Base-by-base conservation (phyloP, 2,797 vertebrate genomes). In the Rhynchotus rufescens region DNA sequence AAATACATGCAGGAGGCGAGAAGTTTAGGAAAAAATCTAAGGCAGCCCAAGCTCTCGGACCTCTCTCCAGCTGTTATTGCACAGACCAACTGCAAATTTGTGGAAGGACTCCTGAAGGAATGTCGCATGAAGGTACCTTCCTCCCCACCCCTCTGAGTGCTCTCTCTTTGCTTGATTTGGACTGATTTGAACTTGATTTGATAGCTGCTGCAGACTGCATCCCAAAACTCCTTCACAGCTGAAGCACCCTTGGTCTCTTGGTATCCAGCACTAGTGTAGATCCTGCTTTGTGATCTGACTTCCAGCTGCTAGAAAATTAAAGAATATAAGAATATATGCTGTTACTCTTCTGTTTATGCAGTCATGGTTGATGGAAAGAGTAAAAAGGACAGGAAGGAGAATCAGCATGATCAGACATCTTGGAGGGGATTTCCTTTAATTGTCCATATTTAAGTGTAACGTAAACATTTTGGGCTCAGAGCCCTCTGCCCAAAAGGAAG, bases 81-180 rank as follows among this genome's bases (percentile, higher is more conserved):
- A 7, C 98, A 99, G 92, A 99, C 99, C 92, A 99, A 99, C 97
- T 97, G 98, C 36, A 99, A 99, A 94, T 99, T 99, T 88, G 99
- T 99, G 16, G 98, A 99, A 94, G 99, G 99, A 57, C 96, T 99
- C 84, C 97, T 99, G 90, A 99, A 98, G 78, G 99, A 99, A 98
- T 99, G 99, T 96, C 98, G 99, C 80, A 98, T 99, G 96, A 99
- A 99, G 99, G 99, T 99, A 95, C 59, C 76, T 90, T 30, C 10
- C 44, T 20, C 13, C 7, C 19, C 12, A 15, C 25, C 30, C 22
- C 4, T 0, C 45, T 10, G 3, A 28, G 14, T 42, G 59, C 80
- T 66, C 15, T 72, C 20, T 19, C 10, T 5, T 73, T 28, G 14
- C 44, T 20, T 76, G 45, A 17, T 16, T 28, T 57, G 60, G 80